Evolutionary conservation across 2,797 vertebrate genomes (phyloP).

Genomic region (Aulostomus chinensis): DNA sequence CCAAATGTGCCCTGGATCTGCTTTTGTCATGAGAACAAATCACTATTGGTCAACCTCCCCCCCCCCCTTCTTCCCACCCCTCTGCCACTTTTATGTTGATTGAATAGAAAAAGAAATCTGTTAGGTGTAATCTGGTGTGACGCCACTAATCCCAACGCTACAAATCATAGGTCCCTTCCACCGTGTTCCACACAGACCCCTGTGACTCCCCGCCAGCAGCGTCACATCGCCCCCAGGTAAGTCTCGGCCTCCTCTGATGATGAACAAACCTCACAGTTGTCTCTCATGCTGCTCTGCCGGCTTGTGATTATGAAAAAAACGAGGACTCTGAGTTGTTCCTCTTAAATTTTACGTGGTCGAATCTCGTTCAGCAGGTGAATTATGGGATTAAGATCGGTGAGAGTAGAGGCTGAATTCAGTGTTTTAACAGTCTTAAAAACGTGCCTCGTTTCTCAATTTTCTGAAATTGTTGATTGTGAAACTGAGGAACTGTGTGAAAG

Average conservation of each 20-base stretch:
- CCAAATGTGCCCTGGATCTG: slow-evolving; percentile 2
- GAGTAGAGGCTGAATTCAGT: too few relatives aligned
- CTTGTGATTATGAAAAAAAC: too few relatives aligned
- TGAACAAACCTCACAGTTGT: neutral
- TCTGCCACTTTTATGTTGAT: slow-evolving; percentile 75
- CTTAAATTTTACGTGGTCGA: too few relatives aligned
- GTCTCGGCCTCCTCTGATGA: slow-evolving; percentile 23
- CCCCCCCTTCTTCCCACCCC: slow-evolving; percentile 11
- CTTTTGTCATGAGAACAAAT: slow-evolving; percentile 15
- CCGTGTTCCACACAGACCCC: slow-evolving; percentile 55
- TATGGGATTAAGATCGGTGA: slow-evolving; percentile 5
- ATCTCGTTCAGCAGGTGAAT: slow-evolving; percentile 4
- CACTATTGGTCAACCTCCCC: neutral
- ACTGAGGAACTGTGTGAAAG: slow-evolving; percentile 5
- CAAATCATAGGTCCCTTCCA: slow-evolving; percentile 75
- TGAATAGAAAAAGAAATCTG: slow-evolving; percentile 75
- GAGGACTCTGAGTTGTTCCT: too few relatives aligned
- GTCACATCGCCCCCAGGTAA: slow-evolving; percentile 64
- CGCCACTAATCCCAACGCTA: slow-evolving; percentile 86
- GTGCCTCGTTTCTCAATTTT: too few relatives aligned
- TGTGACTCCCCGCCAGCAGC: slow-evolving; percentile 23
- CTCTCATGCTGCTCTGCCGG: neutral
- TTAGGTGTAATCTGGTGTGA: slow-evolving; percentile 88
- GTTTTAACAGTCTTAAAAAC: too few relatives aligned
- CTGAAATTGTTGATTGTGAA: slow-evolving; percentile 34